Conservation (phyloP, 2,797 vertebrate species). For the Limnodromus scolopaceus region DNA sequence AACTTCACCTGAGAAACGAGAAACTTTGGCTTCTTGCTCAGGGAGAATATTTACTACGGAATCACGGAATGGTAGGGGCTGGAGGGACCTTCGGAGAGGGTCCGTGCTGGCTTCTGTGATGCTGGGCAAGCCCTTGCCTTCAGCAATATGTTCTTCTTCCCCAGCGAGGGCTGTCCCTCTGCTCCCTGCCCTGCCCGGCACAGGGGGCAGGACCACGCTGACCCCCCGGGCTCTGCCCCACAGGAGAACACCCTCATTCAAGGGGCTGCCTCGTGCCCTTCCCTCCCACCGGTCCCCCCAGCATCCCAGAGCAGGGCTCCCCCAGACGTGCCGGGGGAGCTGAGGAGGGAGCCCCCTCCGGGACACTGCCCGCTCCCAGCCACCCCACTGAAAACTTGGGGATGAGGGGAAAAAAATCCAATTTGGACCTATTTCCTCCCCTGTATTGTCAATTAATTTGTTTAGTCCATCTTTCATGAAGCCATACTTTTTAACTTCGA, state of each 20-base stretch:
- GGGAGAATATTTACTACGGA: fast-evolving
- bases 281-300: not conserved
- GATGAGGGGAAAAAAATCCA: fast-evolving
- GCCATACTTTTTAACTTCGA: not conserved
- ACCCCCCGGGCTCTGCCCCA: fast-evolving
- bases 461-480: not conserved
- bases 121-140: not conserved
- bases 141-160: fast-evolving
- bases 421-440: not conserved
- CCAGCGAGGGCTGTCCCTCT: fast-evolving
- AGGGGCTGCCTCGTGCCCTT: not conserved
- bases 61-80: not conserved
- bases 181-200: fast-evolving
- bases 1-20: fast-evolving
- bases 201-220: fast-evolving
- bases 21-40: not conserved
- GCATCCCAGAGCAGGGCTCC: fast-evolving
- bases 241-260: fast-evolving
- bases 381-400: not conserved
- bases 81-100: not conserved
- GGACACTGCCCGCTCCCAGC: not conserved
- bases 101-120: fast-evolving
- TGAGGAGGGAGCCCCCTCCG: not conserved
- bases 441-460: not conserved
- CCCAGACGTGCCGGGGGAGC: fast-evolving